Evolutionary conservation across 1,140 invertebrate genomes (phyloP), one percentile per base, ranked within the genome.

Genomic region (Oryctes rhinoceros): DNA sequence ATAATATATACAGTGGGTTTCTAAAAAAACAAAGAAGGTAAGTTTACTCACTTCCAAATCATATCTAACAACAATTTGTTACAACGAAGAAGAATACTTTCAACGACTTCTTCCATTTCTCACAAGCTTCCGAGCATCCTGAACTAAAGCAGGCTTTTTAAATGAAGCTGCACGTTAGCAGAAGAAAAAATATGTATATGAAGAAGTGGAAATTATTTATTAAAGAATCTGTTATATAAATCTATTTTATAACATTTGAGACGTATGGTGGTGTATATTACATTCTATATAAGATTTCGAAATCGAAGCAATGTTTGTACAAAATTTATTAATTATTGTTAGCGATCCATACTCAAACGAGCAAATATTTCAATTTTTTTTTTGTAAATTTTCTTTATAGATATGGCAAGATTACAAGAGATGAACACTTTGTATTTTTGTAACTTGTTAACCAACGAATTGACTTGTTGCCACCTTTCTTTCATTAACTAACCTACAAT

Each of bases 291-390:
- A 71, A 44, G 67, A 48, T 67, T 37, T 79, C 59, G n/a, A 18
- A 49, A 24, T 30, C 18, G 47, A 71, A 47, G 44, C 20, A 62
- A 79, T 48, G 49, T 77, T 77, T 20, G 18, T 79, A 47, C 15
- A 18, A 79, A 79, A 79, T 71, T 71, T 67, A 67, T 18, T 20
- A 67, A 62, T 37, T 44, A 65, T 67, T 47, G 71, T 49, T 24
- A 49, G 47, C 13, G 39, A 77, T 48, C 76, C 47, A 77, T 39
- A 20, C 49, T 7, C 20, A 37, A 48, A 37, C 13, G 2, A 24
- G 18, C 47, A 37, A 11, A n/a, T 39, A 49, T 53, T 10, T 53
- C n/a, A 53, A 0, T 53, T 3, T 44, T 7, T 44, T 44, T 44
- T 44, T 44, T 10, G 39, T 44, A 44, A 53, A 53, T 4, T 30